phyloP scores from a whole-genome alignment of 2,113 vertebrate species.

The Emberiza fucata region DNA sequence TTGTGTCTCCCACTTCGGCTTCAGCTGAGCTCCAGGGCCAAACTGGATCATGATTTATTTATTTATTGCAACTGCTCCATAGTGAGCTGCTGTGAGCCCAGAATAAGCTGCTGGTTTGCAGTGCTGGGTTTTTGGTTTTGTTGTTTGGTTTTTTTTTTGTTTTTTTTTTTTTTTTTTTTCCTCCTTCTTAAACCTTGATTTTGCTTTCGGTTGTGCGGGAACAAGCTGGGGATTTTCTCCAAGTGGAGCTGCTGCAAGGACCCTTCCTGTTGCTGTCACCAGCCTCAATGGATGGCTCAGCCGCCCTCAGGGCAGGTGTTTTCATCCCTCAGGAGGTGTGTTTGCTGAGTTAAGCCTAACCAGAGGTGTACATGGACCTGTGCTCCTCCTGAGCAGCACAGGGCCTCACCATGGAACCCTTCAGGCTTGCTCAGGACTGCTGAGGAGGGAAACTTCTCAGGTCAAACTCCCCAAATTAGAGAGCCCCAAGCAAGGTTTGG shows the following conservation, averaged over 20 bases:
- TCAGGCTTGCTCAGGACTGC: background rate
- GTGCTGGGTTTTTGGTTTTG: accelerated
- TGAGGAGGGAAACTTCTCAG: background rate
- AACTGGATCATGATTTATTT: conserved; percentile 11
- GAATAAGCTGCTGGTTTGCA: background rate
- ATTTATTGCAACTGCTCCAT: conserved; percentile 26
- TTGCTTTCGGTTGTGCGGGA: conserved; percentile 3
- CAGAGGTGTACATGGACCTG: accelerated
- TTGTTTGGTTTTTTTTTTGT: no score
- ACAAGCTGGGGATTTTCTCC: background rate
- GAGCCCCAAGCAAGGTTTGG: background rate
- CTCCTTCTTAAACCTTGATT: background rate
- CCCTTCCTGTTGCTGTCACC: background rate
- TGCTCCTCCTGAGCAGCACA: background rate
- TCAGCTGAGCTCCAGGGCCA: background rate
- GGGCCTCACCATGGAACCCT: accelerated
- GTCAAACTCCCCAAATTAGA: background rate
- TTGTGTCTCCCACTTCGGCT: conserved; percentile 14
- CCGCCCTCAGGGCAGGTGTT: background rate
- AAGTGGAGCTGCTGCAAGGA: background rate
- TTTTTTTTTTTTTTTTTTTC: no score
- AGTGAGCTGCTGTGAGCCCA: background rate
- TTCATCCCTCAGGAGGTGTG: background rate
- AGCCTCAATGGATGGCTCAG: background rate
- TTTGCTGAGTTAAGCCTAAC: background rate